Evolutionary conservation across 2,113 vertebrate species (phyloP), one percentile per base, ranked within the genome.

Genomic region (Apus apus): DNA sequence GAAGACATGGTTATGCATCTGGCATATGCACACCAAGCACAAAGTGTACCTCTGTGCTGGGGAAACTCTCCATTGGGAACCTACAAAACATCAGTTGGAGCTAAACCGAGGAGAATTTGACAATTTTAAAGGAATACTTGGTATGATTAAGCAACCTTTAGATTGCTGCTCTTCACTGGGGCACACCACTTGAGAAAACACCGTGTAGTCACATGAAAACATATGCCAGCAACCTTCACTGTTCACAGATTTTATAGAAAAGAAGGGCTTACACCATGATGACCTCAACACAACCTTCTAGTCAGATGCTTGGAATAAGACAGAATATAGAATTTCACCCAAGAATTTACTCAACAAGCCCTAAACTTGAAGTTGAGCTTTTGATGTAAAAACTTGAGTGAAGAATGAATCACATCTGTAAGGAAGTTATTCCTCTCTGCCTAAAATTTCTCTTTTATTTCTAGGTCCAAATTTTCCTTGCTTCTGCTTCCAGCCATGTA

Each of bases 331-430:
- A 84, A 71, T 86, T 78, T 84, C 88, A 93, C 53, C 68, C 61
- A 92, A 36, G 74, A 83, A 81, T 86, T 80, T 90, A 83, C 53
- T 77, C 61, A 57, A 50, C 25, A 62, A 90, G 43, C 11, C 14
- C 32, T 66, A 73, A 91, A 86, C 20, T 90, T 86, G 32, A 68
- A 86, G 68, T 46, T 77, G 38, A 88, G 65, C 32, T 90, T 96
- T 80, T 90, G 81, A 88, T 91, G 72, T 77, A 68, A 86, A 90
- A 95, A 66, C 32, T 90, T 80, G 32, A 68, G 16, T 16, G n/a
- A 87, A 71, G 75, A 96, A 85, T 65, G 20, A 84, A 82, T 80
- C 64, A 83, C 79, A 86, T 88, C 61, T 90, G 79, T 57, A 86
- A 85, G 72, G 57, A 91, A 94, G 61, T 58, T 77, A 56, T 13